Conservation (phyloP, 2,888 invertebrate genomes). For the Zele albiditarsus region DNA sequence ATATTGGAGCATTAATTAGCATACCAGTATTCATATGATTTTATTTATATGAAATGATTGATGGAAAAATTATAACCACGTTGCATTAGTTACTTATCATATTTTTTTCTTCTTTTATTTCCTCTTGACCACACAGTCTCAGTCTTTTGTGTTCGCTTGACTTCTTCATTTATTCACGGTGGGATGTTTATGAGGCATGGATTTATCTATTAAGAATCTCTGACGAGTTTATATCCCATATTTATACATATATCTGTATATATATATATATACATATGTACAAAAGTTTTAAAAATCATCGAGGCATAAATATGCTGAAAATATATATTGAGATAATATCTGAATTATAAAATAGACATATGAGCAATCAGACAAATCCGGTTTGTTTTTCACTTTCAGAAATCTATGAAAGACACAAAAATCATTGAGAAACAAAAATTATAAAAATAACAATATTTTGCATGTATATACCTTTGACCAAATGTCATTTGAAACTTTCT, state of each 20-base stretch:
- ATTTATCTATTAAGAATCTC: slow-evolving; percentile 9
- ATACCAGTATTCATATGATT: too few species aligned
- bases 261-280: background rate
- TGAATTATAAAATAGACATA: background rate
- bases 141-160: slow-evolving; percentile 15
- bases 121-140: slow-evolving; percentile 3
- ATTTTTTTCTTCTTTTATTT: slow-evolving; percentile 7
- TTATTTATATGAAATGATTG: too few species aligned
- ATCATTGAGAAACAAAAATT: background rate
- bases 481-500: background rate
- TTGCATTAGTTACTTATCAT: background rate
- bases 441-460: background rate
- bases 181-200: slow-evolving; percentile 13
- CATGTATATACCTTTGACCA: too few species aligned
- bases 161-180: slow-evolving; percentile 12
- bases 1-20: too few species aligned
- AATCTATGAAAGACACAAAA: background rate
- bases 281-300: background rate
- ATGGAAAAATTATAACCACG: background rate
- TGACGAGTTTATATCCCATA: background rate
- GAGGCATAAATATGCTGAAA: slow-evolving; percentile 8
- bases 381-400: background rate
- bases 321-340: slow-evolving; percentile 11
- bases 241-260: background rate
- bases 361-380: background rate